phyloP scores from a whole-genome alignment of 2,113 vertebrate genomes.

The Petaurus breviceps region DNA sequence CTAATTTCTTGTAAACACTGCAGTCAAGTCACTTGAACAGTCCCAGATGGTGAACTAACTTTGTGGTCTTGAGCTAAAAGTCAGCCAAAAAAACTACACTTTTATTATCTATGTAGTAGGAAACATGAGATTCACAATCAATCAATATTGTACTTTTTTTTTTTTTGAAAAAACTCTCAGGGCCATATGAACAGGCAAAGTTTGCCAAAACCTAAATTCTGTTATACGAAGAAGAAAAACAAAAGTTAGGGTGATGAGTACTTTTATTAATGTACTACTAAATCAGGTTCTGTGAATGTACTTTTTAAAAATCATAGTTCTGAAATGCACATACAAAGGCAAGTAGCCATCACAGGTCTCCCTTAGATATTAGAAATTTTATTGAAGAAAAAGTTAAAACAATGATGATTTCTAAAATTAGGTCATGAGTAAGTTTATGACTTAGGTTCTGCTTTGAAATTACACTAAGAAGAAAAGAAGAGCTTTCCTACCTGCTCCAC shows the following conservation, averaged over 20 bases:
- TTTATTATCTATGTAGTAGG: constrained; percentile 52
- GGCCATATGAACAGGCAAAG: constrained; percentile 44
- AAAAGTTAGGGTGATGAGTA: constrained; percentile 50
- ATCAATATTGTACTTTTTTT: constrained; percentile 26
- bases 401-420: neutral
- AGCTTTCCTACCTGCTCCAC: constrained; percentile 89
- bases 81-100: constrained; percentile 67
- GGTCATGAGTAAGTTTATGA: constrained; percentile 22
- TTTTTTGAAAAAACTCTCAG: constrained; percentile 59
- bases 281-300: constrained; percentile 35
- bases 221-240: constrained; percentile 49
- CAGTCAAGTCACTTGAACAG: constrained; percentile 77
- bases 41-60: constrained; percentile 80
- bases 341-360: constrained; percentile 21
- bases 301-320: constrained; percentile 49
- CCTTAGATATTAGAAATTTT: constrained; percentile 36
- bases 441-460: constrained; percentile 26
- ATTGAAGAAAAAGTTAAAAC: constrained; percentile 36
- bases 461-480: neutral
- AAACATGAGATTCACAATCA: constrained; percentile 57
- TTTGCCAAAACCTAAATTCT: constrained; percentile 62
- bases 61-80: constrained; percentile 78
- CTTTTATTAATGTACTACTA: constrained; percentile 21
- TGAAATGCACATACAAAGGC: constrained; percentile 16
- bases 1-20: constrained; percentile 85